Evolutionary conservation across 1,140 invertebrate species (phyloP), one percentile per base, ranked within the genome.

Genomic region (Fopius arisanus): DNA sequence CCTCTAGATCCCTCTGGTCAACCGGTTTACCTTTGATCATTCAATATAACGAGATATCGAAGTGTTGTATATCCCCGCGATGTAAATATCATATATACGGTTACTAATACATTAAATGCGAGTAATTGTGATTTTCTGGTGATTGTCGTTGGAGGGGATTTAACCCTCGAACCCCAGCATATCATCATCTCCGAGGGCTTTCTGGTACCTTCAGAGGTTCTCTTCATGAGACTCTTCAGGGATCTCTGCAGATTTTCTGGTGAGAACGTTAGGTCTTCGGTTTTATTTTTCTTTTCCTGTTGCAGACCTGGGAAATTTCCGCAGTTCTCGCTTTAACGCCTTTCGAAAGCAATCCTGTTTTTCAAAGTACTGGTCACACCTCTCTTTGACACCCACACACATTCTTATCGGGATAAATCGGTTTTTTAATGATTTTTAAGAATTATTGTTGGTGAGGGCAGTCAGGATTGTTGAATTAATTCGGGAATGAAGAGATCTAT

Each of bases 11-110:
- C 75, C 70, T 71, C 41, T 74, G 74, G 48, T 76, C 74, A 83
- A 83, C 82, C 82, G 82, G 82, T 83, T 83, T 83, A 82, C 80
- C 81, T 83, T 83, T 83, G 81, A 83, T 83, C 80, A 82, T 83
- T 83, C 79, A 81, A 83, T 83, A 81, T 80, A 83, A 79, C 66
- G 48, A 73, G 66, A 73, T 67, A 73, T 73, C 66, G 66, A 21
- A 41, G 29, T 43, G 23, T 40, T 26, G 21, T 28, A 59, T 59
- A 59, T 10, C 23, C 54, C 54, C 9, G 19, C 19, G 2, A 59
- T 59, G 54, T 59, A 26, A 59, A 59, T 59, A 59, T 59, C 54
- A 59, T 59, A 59, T 12, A 28, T 7, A 59, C 54, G 23, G 23
- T 59, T 59, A 59, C 23, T 59, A 26, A 59, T 59, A 59, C 54